phyloP scores from a whole-genome alignment of 2,888 invertebrate genomes.

The Ptychoptera contaminata region DNA sequence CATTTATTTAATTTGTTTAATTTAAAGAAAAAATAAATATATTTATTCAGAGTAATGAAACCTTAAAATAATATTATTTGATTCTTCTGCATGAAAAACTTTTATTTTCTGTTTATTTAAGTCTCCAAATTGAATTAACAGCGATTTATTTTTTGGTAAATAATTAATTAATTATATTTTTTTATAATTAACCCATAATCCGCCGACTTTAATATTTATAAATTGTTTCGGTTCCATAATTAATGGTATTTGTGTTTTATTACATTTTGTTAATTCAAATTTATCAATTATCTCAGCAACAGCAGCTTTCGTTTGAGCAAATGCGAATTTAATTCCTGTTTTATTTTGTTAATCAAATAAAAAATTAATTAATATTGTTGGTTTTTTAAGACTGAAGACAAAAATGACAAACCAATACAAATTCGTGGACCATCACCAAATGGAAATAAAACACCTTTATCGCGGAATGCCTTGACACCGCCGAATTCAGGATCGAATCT shows the following conservation, averaged over 20 bases:
- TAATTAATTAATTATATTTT: too few relatives aligned
- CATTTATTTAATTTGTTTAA: too few relatives aligned
- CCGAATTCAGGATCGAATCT: slow-evolving; percentile 8
- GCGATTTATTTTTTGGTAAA: too few relatives aligned
- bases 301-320: slow-evolving; percentile 2
- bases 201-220: neutral
- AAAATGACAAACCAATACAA: slow-evolving; percentile 2
- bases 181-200: slow-evolving; percentile 5
- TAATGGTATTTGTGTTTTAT: slow-evolving; percentile 1
- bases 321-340: slow-evolving; percentile 2
- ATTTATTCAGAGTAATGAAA: too few relatives aligned
- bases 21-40: too few relatives aligned
- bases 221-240: slow-evolving; percentile 1
- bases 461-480: slow-evolving; percentile 6
- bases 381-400: too few relatives aligned
- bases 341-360: too few relatives aligned
- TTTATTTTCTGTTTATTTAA: too few relatives aligned
- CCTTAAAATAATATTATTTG: too few relatives aligned
- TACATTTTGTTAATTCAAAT: slow-evolving; percentile 1
- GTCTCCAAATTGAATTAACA: too few relatives aligned
- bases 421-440: slow-evolving; percentile 7
- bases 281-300: slow-evolving; percentile 2
- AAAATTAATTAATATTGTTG: too few relatives aligned
- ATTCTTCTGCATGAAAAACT: too few relatives aligned
- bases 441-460: slow-evolving; percentile 5